Percentiles rank a stretch among this genome's conserved stretches.
Evolutionary conservation across 2,113 vertebrate genomes (phyloP).

Genomic region (Seriola aureovittata): DNA sequence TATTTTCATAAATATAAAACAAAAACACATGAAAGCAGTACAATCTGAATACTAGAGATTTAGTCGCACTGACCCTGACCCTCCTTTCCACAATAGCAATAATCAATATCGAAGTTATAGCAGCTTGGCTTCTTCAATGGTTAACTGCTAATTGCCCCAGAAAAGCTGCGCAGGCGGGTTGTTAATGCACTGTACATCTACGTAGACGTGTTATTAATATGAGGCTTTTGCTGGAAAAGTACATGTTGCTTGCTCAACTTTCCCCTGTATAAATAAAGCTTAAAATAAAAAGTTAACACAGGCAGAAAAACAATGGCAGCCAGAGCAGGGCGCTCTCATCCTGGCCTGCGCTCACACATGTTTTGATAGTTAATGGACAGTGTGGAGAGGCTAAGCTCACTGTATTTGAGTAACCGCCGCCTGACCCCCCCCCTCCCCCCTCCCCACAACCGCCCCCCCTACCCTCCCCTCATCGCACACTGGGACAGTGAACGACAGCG

Average conservation of each 20-base stretch:
- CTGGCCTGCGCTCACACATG: conserved; percentile 68
- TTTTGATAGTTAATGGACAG: conserved; percentile 86
- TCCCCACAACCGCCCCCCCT: no score
- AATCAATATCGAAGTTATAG: neutral
- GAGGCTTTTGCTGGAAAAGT: conserved; percentile 45
- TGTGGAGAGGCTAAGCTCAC: conserved; percentile 77
- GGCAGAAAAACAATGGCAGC: conserved; percentile 71
- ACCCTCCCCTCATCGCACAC: conserved; percentile 44
- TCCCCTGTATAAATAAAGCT: conserved; percentile 59
- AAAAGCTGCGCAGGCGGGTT: neutral
- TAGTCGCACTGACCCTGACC: no score
- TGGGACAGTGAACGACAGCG: conserved; percentile 49
- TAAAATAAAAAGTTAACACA: conserved; percentile 56
- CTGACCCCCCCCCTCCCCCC: conserved; percentile 76
- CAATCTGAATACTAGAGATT: no score
- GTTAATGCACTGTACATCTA: conserved; percentile 5
- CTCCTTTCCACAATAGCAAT: no score
- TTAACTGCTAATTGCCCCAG: neutral
- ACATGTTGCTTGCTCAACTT: conserved; percentile 40
- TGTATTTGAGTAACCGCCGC: conserved; percentile 85
- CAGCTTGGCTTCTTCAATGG: no score
- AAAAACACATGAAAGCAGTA: no score
- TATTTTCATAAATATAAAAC: no score
- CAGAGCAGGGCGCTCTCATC: conserved; percentile 72
- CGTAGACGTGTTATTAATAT: neutral